Conservation (phyloP, 2,888 invertebrate genomes). For the Eustalomyia histrio region DNA sequence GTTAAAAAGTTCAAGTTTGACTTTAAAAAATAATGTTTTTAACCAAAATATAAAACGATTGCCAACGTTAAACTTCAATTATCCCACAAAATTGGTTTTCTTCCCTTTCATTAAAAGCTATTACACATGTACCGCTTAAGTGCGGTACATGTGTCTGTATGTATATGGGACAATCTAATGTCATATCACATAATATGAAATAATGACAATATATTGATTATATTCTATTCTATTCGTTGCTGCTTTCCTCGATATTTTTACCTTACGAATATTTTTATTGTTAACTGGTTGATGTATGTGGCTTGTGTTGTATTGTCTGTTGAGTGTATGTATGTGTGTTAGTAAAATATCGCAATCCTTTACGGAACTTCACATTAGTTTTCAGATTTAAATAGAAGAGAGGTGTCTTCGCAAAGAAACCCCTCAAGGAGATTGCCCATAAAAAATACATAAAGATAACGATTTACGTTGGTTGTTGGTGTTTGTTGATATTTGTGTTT, state of each 20-base stretch:
- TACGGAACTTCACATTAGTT: constrained; percentile 75
- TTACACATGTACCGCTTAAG: no score
- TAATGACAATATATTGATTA: constrained; percentile 41
- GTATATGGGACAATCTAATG: no score
- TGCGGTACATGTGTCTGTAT: no score
- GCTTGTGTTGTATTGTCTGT: neutral
- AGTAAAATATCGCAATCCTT: constrained; percentile 39
- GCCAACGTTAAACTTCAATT: no score
- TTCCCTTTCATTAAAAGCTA: no score
- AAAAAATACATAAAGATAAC: constrained; percentile 77
- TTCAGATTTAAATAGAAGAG: constrained; percentile 27
- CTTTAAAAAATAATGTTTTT: no score
- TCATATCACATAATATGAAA: constrained; percentile 6
- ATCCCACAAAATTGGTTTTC: no score
- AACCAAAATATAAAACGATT: no score
- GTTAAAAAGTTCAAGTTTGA: no score
- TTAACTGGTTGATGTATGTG: constrained; percentile 1
- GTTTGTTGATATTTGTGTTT: constrained; percentile 1
- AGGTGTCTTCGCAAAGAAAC: constrained; percentile 63
- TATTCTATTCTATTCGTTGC: constrained; percentile 25
- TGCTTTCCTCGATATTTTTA: constrained; percentile 56
- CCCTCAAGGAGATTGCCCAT: constrained; percentile 77
- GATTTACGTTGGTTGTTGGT: constrained; percentile 70
- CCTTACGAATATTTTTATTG: constrained; percentile 14
- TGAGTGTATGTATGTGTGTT: constrained; percentile 2